Conservation (phyloP, 92 coral and sea anemone species). For the Phenganax marumi region DNA sequence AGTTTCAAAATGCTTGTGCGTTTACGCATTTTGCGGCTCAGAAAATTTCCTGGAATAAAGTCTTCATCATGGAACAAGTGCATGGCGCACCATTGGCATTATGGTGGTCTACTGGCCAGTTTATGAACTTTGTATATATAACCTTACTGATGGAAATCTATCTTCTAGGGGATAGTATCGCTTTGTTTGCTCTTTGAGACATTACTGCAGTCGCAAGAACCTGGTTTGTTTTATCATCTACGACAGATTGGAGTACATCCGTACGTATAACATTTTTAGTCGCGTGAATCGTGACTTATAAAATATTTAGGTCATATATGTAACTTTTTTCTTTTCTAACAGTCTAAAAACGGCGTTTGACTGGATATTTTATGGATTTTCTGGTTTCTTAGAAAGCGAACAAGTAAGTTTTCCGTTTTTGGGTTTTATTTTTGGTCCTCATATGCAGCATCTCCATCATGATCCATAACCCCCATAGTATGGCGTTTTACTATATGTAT, state of each 20-base stretch:
- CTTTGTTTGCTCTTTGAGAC: slow-evolving; percentile 83
- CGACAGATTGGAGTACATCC: slow-evolving; percentile 93
- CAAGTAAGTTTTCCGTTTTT: slow-evolving; percentile 58
- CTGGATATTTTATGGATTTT: slow-evolving; percentile 95
- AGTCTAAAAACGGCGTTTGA: slow-evolving; percentile 81
- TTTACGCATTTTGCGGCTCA: too few species aligned
- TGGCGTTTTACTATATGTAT: too few species aligned
- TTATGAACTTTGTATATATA: not conserved
- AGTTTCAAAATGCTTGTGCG: too few species aligned
- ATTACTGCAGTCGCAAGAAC: slow-evolving; percentile 85
- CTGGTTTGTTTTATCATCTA: slow-evolving; percentile 82
- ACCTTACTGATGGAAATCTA: not conserved
- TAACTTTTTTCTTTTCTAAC: slow-evolving; percentile 22
- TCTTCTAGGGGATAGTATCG: slow-evolving; percentile 77
- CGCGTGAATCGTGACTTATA: not conserved
- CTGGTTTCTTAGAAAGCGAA: slow-evolving; percentile 88
- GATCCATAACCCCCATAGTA: too few species aligned
- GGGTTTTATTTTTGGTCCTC: not conserved
- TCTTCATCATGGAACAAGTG: too few species aligned
- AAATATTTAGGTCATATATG: too few species aligned
- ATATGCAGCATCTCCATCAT: too few species aligned
- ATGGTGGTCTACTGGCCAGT: not conserved
- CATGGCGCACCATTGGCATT: too few species aligned
- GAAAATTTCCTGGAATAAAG: too few species aligned
- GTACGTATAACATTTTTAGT: slow-evolving; percentile 55